A percentile compares a stretch with the other conserved stretches of the same genome.
Evolutionary conservation across 2,113 vertebrate species (phyloP).

Genomic region (Sturnira hondurensis): DNA sequence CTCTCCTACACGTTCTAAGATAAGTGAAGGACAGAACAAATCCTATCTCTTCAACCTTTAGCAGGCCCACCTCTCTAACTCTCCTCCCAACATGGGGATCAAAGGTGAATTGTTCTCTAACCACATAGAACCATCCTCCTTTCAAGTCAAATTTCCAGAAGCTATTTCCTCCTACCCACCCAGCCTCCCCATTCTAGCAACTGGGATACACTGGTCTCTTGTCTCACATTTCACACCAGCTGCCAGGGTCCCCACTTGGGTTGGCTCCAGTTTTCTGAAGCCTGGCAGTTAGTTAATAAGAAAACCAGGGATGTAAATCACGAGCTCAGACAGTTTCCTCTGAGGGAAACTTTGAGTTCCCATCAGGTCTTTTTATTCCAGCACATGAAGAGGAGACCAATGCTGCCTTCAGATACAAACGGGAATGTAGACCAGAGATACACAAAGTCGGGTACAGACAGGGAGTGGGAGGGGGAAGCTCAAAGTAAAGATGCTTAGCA

Average conservation of each 20-base stretch:
- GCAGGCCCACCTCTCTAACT: neutral
- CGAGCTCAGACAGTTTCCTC: conserved; percentile 52
- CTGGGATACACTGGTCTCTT: neutral
- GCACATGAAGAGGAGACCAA: conserved; percentile 34
- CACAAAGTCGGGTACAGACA: neutral
- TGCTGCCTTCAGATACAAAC: conserved; percentile 26
- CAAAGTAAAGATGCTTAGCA: neutral
- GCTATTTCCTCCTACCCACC: conserved; percentile 53
- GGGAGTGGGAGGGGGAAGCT: neutral
- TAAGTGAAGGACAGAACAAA: neutral
- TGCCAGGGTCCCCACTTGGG: conserved; percentile 52
- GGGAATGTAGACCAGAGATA: neutral
- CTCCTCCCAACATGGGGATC: neutral
- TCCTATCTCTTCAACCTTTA: neutral
- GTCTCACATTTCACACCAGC: conserved; percentile 49
- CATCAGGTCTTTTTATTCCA: conserved; percentile 49
- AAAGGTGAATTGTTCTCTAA: neutral
- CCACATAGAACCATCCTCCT: neutral
- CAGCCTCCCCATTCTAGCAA: neutral
- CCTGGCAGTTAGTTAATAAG: conserved; percentile 68
- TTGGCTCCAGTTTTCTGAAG: conserved; percentile 57
- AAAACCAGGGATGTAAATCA: conserved; percentile 65
- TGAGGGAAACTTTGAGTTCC: conserved; percentile 57
- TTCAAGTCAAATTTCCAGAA: conserved; percentile 52
- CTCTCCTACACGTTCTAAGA: neutral